Base-by-base conservation (phyloP, 2,888 invertebrate genomes). In the Orthonevra nobilis region DNA sequence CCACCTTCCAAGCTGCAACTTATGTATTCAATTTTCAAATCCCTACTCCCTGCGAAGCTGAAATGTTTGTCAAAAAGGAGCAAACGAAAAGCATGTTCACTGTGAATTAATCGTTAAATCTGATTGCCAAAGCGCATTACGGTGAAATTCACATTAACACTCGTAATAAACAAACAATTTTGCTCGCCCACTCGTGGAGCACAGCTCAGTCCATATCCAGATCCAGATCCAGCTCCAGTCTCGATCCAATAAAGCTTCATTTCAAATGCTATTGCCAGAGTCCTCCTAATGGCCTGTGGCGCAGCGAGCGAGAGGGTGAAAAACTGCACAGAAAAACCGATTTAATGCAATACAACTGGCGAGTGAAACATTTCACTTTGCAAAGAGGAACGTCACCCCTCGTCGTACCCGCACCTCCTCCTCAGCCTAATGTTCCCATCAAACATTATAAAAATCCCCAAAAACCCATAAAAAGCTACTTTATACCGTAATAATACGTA, bases 401-500 rank as follows among this genome's bases (percentile, higher is more conserved):
- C 9, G n/a, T n/a, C 7, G 14, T 12, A 44, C 23, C 0, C 19
- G 10, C 46, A 32, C 50, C 20, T 38, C 48, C 32, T 23, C 60
- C 34, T 34, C 38, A 42, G 23, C 56, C 64, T 66, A 77, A 77
- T 77, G 77, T 72, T 70, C 77, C 36, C 79, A 79, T 73, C 79
- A 79, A 79, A 56, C 73, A 73, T 73, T 79, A 79, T 56, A 73
- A n/a, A 73, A 79, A 79, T 79, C 79, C 79, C 79, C 52, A 44
- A 73, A 79, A 79, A 61, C 26, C 60, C 73, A 73, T 79, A 79
- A 79, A 79, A 73, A 66, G 72, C 73, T 79, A 79, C 66, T 79
- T 79, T 79, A 79, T 79, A 30, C 72, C 42, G 73, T 79, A 68
- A 79, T 79, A 79, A 79, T 79, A 77, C 69, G 73, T 79, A 72